phyloP scores from a whole-genome alignment of 2,888 invertebrate genomes.

The Ornithoptera alexandrae region DNA sequence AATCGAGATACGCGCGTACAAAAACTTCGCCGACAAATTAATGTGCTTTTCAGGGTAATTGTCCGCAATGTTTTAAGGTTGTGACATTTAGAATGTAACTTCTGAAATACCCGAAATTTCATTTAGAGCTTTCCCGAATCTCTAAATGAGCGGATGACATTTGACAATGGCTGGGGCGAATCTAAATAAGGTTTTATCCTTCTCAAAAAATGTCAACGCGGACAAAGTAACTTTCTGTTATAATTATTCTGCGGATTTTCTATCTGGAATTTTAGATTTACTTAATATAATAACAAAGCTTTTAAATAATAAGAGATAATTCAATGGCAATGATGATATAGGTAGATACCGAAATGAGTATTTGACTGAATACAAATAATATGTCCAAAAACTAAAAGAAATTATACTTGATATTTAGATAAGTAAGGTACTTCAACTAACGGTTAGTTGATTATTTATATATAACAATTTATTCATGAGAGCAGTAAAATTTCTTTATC shows the following conservation, averaged over 20 bases:
- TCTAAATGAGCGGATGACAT: neutral
- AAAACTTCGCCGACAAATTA: constrained; percentile 57
- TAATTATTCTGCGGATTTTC: neutral
- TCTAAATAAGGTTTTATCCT: constrained; percentile 2
- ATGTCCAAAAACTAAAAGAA: no score
- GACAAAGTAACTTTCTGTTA: neutral
- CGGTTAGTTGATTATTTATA: no score
- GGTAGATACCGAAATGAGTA: no score
- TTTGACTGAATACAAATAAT: no score
- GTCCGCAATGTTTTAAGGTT: constrained; percentile 24
- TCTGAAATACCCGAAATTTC: neutral
- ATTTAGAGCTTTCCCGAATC: neutral
- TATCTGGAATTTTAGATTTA: neutral
- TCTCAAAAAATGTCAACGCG: constrained; percentile 1
- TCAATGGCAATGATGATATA: neutral
- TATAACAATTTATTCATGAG: no score
- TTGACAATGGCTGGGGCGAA: neutral
- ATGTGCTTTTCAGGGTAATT: constrained; percentile 41
- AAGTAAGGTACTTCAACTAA: no score
- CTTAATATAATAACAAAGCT: neutral
- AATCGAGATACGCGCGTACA: constrained; percentile 47
- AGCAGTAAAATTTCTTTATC: no score
- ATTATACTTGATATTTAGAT: no score
- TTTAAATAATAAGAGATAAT: neutral
- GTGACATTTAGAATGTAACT: neutral